Percentiles rank a stretch among this genome's conserved stretches.
Evolutionary conservation across 2,888 invertebrate species (phyloP).

Genomic region (Drosophila conformis): DNA sequence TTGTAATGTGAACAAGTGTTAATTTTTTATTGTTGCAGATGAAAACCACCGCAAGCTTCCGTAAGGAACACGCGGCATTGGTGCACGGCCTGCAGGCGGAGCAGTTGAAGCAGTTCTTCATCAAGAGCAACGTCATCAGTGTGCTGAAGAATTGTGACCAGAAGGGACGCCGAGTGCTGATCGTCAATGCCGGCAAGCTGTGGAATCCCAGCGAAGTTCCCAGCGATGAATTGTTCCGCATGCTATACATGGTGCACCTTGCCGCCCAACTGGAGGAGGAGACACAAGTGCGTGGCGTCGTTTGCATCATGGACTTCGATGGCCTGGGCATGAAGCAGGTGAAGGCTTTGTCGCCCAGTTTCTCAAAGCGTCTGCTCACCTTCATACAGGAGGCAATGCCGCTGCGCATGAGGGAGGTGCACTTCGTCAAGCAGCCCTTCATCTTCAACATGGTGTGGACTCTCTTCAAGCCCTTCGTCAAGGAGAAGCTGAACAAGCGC

Average conservation of each 20-base stretch:
- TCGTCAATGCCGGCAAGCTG: slow-evolving; percentile 90
- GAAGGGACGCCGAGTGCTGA: slow-evolving; percentile 90
- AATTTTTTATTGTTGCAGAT: slow-evolving; percentile 86
- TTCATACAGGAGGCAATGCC: slow-evolving; percentile 96
- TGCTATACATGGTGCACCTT: slow-evolving; percentile 92
- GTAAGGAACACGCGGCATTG: slow-evolving; percentile 88
- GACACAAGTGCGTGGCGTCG: slow-evolving; percentile 92
- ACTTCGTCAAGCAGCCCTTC: slow-evolving; percentile 94
- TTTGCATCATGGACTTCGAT: slow-evolving; percentile 94
- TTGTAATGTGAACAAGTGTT: slow-evolving; percentile 15
- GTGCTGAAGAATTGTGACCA: slow-evolving; percentile 91
- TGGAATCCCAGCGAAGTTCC: slow-evolving; percentile 92
- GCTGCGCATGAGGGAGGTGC: slow-evolving; percentile 92
- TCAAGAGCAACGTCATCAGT: slow-evolving; percentile 91
- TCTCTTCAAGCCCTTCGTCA: slow-evolving; percentile 93
- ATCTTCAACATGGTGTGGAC: slow-evolving; percentile 94
- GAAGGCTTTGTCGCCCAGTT: slow-evolving; percentile 89
- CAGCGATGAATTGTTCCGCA: slow-evolving; percentile 91
- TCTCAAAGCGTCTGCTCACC: slow-evolving; percentile 90
- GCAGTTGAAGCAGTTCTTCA: slow-evolving; percentile 89
- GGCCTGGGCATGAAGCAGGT: slow-evolving; percentile 91
- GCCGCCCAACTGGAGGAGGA: slow-evolving; percentile 91
- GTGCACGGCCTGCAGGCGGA: slow-evolving; percentile 89
- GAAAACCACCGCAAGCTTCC: slow-evolving; percentile 91
- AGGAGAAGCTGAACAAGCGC: slow-evolving; percentile 91